phyloP scores from a whole-genome alignment of 23 tunicate genomes.

The Clavelina lepadiformis region DNA sequence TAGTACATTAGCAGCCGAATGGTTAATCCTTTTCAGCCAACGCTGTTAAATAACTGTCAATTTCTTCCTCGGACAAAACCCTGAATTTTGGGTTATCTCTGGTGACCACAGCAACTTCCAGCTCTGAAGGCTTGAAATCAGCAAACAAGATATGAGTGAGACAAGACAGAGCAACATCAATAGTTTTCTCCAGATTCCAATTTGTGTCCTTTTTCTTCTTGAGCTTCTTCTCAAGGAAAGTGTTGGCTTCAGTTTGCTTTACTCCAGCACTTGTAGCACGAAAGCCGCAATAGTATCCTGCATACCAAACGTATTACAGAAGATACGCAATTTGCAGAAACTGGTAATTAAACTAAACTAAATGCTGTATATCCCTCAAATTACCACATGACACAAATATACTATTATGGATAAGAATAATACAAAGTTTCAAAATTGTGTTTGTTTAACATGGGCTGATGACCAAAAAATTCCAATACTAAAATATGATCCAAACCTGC shows the following conservation, averaged over 20 bases:
- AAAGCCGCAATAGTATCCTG: constrained; percentile 95
- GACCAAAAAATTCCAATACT: no score
- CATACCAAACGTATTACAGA: neutral
- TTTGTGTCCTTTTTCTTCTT: constrained; percentile 78
- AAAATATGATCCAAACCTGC: no score
- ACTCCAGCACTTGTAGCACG: constrained; percentile 91
- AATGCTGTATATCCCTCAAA: neutral
- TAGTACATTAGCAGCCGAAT: no score
- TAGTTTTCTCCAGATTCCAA: constrained; percentile 66
- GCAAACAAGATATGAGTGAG: constrained; percentile 82
- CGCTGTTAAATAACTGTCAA: constrained; percentile 60
- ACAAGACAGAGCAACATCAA: constrained; percentile 90
- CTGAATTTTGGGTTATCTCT: constrained; percentile 55
- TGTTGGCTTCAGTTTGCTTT: constrained; percentile 98
- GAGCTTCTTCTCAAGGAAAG: constrained; percentile 85
- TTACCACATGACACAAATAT: no score
- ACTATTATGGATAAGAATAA: no score
- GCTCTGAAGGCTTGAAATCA: constrained; percentile 89
- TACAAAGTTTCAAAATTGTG: no score
- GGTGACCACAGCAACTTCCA: constrained; percentile 87
- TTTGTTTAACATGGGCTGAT: no score
- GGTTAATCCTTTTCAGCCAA: constrained; percentile 89
- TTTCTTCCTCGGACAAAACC: constrained; percentile 69
- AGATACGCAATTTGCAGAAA: neutral
- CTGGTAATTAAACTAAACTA: neutral